Evolutionary conservation across 2,888 invertebrate genomes (phyloP).

Genomic region (Invenusta paracnida): DNA sequence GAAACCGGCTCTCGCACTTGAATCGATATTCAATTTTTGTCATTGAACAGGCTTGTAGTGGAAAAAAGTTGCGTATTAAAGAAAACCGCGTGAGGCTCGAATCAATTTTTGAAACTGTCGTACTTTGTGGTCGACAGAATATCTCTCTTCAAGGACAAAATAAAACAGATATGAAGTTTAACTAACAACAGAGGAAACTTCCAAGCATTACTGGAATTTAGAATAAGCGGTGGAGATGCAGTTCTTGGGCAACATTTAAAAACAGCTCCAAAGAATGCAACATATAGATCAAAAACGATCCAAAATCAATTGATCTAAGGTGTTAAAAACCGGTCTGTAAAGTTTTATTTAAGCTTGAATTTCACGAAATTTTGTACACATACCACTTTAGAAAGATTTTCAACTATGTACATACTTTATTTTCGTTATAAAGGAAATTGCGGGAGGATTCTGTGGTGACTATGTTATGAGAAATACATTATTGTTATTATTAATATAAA

Average conservation of each 20-base stretch:
- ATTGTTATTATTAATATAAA: not conserved
- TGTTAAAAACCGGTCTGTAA: not conserved
- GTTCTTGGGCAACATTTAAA: constrained; percentile 63
- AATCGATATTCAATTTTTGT: too few relatives aligned
- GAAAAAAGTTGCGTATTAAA: not conserved
- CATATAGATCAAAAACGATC: not conserved
- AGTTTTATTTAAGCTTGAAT: not conserved
- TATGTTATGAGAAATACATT: not conserved
- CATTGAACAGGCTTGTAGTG: not conserved
- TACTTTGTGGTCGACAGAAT: not conserved
- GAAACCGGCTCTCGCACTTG: too few relatives aligned
- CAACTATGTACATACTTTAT: not conserved
- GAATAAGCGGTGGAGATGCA: not conserved
- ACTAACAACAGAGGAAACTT: not conserved
- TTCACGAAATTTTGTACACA: not conserved
- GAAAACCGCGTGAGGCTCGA: not conserved
- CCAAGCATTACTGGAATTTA: not conserved
- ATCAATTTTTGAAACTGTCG: not conserved
- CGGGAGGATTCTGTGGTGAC: not conserved
- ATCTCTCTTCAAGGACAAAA: not conserved
- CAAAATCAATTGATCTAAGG: not conserved
- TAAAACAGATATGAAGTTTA: not conserved
- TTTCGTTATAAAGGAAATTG: not conserved
- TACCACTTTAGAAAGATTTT: too few relatives aligned
- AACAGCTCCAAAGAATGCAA: not conserved